Conservation (phyloP, 2,113 vertebrate species). For the Syngnathus typhle region DNA sequence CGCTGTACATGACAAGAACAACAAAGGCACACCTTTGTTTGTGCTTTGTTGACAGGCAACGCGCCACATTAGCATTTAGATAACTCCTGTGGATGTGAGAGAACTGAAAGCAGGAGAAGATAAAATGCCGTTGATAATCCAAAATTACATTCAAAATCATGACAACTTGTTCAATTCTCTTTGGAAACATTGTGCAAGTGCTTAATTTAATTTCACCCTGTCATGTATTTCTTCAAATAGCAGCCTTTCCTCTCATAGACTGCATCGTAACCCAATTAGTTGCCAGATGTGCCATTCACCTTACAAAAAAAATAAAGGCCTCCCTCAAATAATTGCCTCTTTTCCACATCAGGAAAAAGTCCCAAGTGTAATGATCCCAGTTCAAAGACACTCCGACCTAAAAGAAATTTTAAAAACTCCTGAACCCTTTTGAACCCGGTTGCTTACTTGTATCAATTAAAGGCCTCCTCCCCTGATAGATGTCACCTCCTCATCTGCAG, state of each 20-base stretch:
- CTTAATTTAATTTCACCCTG: neutral
- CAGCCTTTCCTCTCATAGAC: neutral
- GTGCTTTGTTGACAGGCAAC: constrained; percentile 55
- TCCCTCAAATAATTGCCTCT: neutral
- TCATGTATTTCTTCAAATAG: neutral
- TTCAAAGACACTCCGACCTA: too few species aligned
- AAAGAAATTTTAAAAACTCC: too few species aligned
- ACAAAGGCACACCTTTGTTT: constrained; percentile 32
- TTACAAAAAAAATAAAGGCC: neutral
- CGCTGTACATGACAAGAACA: neutral
- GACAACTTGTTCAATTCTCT: constrained; percentile 37
- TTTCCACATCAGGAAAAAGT: neutral
- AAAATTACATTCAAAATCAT: constrained; percentile 60
- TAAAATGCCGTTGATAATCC: constrained; percentile 65
- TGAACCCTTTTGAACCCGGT: too few species aligned
- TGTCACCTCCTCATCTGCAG: too few species aligned
- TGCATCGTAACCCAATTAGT: neutral
- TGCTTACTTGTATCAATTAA: too few species aligned
- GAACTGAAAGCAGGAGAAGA: constrained; percentile 57
- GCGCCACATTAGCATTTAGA: constrained; percentile 75
- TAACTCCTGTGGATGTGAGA: constrained; percentile 62
- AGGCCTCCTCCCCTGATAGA: too few species aligned
- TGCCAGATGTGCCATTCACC: too few species aligned
- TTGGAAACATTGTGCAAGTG: neutral
- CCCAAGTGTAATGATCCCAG: neutral